Conservation (phyloP, 2,797 vertebrate genomes). For the Siniperca scherzeri region DNA sequence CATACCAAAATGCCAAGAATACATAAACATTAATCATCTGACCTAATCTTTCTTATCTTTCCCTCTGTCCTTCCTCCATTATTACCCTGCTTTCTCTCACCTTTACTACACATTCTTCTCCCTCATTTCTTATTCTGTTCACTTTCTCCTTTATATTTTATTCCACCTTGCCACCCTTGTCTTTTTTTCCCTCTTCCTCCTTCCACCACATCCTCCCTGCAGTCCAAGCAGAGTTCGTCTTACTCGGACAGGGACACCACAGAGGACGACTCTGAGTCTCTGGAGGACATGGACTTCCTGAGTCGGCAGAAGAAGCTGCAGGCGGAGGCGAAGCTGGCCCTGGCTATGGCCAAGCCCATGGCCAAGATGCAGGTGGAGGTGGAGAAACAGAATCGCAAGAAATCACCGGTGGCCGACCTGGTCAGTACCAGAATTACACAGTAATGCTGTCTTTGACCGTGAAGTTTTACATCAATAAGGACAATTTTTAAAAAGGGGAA, state of each 20-base stretch:
- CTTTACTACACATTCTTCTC: neutral
- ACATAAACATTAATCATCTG: conserved; percentile 18
- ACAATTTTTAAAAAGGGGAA: neutral
- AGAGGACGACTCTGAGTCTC: conserved; percentile 96
- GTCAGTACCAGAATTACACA: conserved; percentile 81
- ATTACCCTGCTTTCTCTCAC: neutral
- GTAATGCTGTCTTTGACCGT: neutral
- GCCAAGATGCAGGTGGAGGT: conserved; percentile 99
- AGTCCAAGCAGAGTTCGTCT: conserved; percentile 99
- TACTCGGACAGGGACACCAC: conserved; percentile 98
- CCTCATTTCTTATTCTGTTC: conserved; percentile 18
- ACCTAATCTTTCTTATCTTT: neutral
- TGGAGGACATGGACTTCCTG: conserved; percentile 99
- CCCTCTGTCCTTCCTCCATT: neutral
- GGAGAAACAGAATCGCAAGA: conserved; percentile 99
- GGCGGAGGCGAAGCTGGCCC: conserved; percentile 96
- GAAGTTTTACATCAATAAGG: neutral
- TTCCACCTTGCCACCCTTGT: neutral
- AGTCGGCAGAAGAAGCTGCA: conserved; percentile 98
- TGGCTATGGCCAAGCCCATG: conserved; percentile 99
- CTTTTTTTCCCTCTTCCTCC: neutral
- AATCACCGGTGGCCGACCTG: conserved; percentile 97
- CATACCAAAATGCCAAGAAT: conserved; percentile 33
- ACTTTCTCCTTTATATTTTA: neutral
- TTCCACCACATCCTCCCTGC: neutral